Evolutionary conservation across 2,888 invertebrate genomes (phyloP), one percentile per base, ranked within the genome.

Genomic region (Mallateleia sp.): DNA sequence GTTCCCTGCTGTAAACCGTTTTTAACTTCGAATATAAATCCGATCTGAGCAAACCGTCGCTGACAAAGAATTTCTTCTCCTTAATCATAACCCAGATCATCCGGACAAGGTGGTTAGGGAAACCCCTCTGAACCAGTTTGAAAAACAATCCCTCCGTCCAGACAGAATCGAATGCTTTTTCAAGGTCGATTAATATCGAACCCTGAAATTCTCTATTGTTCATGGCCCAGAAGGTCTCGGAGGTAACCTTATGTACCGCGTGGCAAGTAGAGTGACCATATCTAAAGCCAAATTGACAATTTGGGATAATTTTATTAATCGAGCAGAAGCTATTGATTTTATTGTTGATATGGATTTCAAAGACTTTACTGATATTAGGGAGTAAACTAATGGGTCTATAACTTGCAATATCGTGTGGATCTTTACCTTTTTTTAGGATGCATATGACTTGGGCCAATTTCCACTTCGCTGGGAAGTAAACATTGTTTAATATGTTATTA

Each of bases 381-480:
- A n/a, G n/a, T n/a, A 91, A 58, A 18, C 91, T 89, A 7, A 92
- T 91, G 2, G 91, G 90, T 14, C 90, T 54, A 8, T 89, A 91
- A 32, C 82, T 91, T n/a, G n/a, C n/a, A n/a, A 0, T 69, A 18
- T 0, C 6, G 32, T 32, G 32, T 7, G 32, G 32, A 11, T 75
- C 58, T 64, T 85, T 88, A 24, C 42, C 52, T 72, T 77, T 82
- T 75, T 90, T 85, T 22, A 34, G 18, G 7, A 91, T 64, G 0
- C 90, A 69, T 0, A 91, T 87, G 0, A 91, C 66, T 80, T 91
- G 92, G 0, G 90, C 91, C 14, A 24, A 79, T 82, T 90, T 90
- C 89, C 89, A 90, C 4, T 15, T 72, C 0, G 25, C 42, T 0
- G 94, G 93, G 87, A 92, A 93, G 34, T 90, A 87, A 6, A 71